phyloP scores from a whole-genome alignment of 2,888 invertebrate species.

The Seira sanloemensis region DNA sequence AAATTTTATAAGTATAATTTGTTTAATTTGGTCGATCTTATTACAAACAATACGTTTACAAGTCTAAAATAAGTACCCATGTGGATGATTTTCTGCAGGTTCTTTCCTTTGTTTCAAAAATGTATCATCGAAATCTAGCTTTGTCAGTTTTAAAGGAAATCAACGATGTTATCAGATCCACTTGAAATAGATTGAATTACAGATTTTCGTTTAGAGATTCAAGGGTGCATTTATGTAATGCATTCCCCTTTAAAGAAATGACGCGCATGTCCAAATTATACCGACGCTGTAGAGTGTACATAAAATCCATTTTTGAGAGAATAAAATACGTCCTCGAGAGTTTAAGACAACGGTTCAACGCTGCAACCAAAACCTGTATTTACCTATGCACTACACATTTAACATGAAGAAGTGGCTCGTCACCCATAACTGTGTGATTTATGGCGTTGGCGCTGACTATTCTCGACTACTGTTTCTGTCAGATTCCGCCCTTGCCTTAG shows the following conservation, averaged over 20 bases:
- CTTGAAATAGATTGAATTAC: slow-evolving; percentile 47
- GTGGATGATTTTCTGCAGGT: too few species aligned
- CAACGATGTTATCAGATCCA: slow-evolving; percentile 37
- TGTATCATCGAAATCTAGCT: too few species aligned
- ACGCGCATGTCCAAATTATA: too few species aligned
- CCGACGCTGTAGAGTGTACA: not conserved
- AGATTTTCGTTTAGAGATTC: slow-evolving; percentile 4
- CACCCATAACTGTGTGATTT: slow-evolving; percentile 71
- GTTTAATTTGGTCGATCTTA: too few species aligned
- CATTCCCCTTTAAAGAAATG: not conserved
- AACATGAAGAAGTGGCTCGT: slow-evolving; percentile 51
- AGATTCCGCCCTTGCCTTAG: too few species aligned
- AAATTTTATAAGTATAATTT: too few species aligned
- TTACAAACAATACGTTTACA: too few species aligned
- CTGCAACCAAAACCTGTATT: not conserved
- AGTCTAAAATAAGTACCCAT: too few species aligned
- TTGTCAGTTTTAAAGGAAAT: too few species aligned
- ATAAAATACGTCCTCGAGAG: too few species aligned
- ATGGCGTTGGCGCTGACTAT: slow-evolving; percentile 67
- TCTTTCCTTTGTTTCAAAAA: too few species aligned
- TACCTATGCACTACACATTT: too few species aligned
- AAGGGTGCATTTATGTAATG: slow-evolving; percentile 12
- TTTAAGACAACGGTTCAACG: not conserved
- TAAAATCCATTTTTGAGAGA: not conserved
- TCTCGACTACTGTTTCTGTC: slow-evolving; percentile 71